phyloP scores from a whole-genome alignment of 1,140 invertebrate genomes.

The Anastrepha obliqua region DNA sequence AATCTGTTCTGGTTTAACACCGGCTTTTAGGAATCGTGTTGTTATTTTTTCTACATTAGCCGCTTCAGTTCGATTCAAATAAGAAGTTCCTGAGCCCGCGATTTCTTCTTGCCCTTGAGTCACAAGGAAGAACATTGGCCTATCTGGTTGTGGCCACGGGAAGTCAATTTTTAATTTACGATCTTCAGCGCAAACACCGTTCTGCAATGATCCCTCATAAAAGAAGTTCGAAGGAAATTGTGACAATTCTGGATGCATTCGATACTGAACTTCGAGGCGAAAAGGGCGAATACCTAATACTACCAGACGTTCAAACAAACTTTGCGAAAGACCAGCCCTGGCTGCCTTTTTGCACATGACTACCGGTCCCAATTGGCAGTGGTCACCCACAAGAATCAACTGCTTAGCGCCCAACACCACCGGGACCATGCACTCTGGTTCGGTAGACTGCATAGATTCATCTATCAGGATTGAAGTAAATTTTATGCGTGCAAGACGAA shows the following conservation, averaged over 20 bases:
- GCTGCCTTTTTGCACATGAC: constrained; percentile 99
- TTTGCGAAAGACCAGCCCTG: constrained; percentile 96
- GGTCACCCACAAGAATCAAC: constrained; percentile 97
- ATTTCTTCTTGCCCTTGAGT: constrained; percentile 99
- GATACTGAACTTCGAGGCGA: constrained; percentile 97
- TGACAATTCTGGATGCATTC: constrained; percentile 98
- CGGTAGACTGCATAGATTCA: constrained; percentile 97
- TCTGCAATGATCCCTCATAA: constrained; percentile 98
- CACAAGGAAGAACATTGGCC: constrained; percentile 99
- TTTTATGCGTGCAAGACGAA: constrained; percentile 90
- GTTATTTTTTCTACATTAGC: constrained; percentile 98
- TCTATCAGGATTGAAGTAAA: constrained; percentile 99
- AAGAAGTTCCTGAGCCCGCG: constrained; percentile 97
- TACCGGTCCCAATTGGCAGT: constrained; percentile 98
- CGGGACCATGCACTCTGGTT: constrained; percentile 99
- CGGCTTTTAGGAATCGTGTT: constrained; percentile 93
- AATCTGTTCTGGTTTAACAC: constrained; percentile 98
- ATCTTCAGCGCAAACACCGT: constrained; percentile 98
- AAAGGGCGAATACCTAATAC: constrained; percentile 97
- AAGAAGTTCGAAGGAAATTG: constrained; percentile 99
- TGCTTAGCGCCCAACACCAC: constrained; percentile 98
- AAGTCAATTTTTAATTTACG: constrained; percentile 95
- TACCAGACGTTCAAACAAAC: constrained; percentile 97
- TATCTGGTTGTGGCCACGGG: constrained; percentile 96
- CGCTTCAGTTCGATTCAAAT: constrained; percentile 98